Percentiles rank a stretch among this genome's conserved stretches.
These are phyloP conservation scores for Gorsachius magnificus DNA, from an alignment of 2,797 vertebrate species.

Conservation along the genomic window DNA sequence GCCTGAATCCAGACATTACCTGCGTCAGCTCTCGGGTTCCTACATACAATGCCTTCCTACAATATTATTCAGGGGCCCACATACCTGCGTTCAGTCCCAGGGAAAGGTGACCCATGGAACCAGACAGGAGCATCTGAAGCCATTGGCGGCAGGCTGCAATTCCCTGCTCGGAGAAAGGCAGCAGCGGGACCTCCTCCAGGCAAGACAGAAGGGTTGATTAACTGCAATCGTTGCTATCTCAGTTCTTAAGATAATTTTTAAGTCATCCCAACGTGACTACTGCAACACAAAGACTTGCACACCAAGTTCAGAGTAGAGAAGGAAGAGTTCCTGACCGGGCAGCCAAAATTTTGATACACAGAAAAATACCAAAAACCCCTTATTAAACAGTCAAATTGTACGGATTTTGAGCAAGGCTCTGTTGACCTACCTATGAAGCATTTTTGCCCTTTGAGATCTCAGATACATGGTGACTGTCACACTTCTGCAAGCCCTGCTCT, in stretches of 20 bases:
- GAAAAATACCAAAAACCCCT: not conserved
- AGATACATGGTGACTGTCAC: rapidly evolving
- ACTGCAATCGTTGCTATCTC: not conserved
- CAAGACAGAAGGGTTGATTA: not conserved
- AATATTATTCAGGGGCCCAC: not conserved
- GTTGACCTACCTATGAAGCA: not conserved
- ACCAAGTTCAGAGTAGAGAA: no score
- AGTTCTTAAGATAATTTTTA: not conserved
- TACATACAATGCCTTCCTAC: not conserved
- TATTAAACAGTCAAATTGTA: not conserved
- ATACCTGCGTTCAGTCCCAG: rapidly evolving
- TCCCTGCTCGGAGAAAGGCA: no score
- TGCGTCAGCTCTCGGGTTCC: no score
- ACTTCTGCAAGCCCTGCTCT: not conserved
- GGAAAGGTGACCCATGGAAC: not conserved
- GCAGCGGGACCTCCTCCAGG: not conserved
- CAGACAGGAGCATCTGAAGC: not conserved
- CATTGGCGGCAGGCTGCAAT: no score
- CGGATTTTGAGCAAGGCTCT: not conserved
- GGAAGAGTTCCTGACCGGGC: not conserved
- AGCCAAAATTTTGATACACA: not conserved
- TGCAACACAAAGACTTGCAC: not conserved
- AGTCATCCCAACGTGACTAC: no score
- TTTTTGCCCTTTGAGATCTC: not conserved
- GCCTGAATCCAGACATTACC: not conserved